Evolutionary conservation across 2,888 invertebrate species (phyloP), one percentile per base, ranked within the genome.

Genomic region (Sphaerophoria taeniata): DNA sequence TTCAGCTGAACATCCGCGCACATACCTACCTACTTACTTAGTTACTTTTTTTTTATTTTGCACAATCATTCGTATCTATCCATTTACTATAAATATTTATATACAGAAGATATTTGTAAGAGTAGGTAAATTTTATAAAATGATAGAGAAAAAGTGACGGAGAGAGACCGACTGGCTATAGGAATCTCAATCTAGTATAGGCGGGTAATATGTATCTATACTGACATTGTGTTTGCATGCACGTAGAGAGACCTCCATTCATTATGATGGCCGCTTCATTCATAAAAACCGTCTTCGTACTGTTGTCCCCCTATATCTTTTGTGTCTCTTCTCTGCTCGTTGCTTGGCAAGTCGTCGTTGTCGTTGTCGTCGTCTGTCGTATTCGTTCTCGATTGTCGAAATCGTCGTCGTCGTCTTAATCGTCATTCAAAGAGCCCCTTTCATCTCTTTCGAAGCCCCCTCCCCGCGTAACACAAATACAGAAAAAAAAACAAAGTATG

Each of bases 181-280:
- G 1, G 4, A 43, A 69, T n/a, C 51, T 60, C 24, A 24, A 24
- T 24, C 24, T 24, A 24, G 81, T 53, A 58, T 24, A 60, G 65
- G 65, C 47, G 34, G 70, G 72, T 73, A 67, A 24, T 24, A 24
- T 2, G 24, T 24, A 24, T 60, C 60, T 80, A 72, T 76, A 80
- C n/a, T 77, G 58, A 81, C 81, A 78, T 77, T 87, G 75, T 82
- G 86, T 87, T 87, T 88, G 87, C 87, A 87, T 87, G 86, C 81
- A 87, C 88, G 88, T 67, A 87, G 87, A 87, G 87, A 86, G 87
- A 86, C 88, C 87, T 90, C 89, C 90, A 90, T 90, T 90, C 90
- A 90, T 90, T 89, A 90, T 90, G 89, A 89, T 84, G 89, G 85
- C 87, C 87, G 87, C 90, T 90, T 90, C 90, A 90, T 90, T 90